Evolutionary conservation across 2,797 vertebrate species (phyloP).

Genomic region (Melanotaenia boesemani): DNA sequence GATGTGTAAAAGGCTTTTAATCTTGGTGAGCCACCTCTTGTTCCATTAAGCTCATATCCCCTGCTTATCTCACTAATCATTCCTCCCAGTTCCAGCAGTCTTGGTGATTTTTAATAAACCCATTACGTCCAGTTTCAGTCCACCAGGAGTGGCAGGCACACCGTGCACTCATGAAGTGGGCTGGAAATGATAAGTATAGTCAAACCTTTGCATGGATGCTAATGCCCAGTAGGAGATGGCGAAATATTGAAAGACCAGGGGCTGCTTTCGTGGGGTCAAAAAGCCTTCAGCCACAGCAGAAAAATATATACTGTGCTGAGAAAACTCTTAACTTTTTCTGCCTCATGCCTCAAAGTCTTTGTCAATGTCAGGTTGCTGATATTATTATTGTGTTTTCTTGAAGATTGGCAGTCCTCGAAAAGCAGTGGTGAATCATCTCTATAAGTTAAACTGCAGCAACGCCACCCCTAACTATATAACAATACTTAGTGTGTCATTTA

Average conservation of each 20-base stretch:
- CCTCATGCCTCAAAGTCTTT: slow-evolving; percentile 29
- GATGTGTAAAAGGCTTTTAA: slow-evolving; percentile 84
- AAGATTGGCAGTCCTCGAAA: slow-evolving; percentile 33
- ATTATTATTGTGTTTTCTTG: slow-evolving; percentile 31
- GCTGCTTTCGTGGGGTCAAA: slow-evolving; percentile 47
- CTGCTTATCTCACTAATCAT: slow-evolving; percentile 84
- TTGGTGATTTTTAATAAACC: slow-evolving; percentile 77
- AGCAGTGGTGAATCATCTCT: slow-evolving; percentile 19
- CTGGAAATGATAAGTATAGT: slow-evolving; percentile 75
- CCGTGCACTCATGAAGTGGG: slow-evolving; percentile 61
- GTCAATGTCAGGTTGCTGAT: slow-evolving; percentile 45
- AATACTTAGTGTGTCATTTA: slow-evolving; percentile 24
- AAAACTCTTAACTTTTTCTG: slow-evolving; percentile 24
- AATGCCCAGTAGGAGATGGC: slow-evolving; percentile 47
- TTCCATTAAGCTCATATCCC: slow-evolving; percentile 80
- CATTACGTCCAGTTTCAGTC: slow-evolving; percentile 76
- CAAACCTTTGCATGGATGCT: slow-evolving; percentile 39
- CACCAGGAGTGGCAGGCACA: slow-evolving; percentile 66
- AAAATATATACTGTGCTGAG: slow-evolving; percentile 35
- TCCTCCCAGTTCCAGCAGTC: slow-evolving; percentile 76
- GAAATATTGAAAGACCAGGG: slow-evolving; percentile 38
- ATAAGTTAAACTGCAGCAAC: slow-evolving; percentile 19
- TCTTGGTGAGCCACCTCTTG: slow-evolving; percentile 79
- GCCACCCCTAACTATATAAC: slow-evolving; percentile 10
- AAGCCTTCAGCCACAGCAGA: slow-evolving; percentile 26